These are phyloP conservation scores for Nanger granti DNA, from an alignment of 2,113 vertebrate species.

Conservation along the genomic window DNA sequence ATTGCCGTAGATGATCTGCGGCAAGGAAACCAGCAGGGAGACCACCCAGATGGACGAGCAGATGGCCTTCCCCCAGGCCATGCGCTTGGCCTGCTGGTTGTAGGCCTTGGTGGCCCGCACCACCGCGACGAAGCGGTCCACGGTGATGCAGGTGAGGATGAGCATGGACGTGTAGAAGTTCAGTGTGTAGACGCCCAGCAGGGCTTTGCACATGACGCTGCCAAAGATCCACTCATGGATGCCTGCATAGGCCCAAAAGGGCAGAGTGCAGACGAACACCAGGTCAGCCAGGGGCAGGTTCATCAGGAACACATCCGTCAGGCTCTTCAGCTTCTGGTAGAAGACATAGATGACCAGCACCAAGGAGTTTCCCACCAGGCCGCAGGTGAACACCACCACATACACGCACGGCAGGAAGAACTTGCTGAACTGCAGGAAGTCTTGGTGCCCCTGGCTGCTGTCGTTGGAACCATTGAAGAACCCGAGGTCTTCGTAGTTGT, in stretches of 20 bases:
- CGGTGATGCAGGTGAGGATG: constrained; percentile 72
- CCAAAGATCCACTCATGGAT: constrained; percentile 67
- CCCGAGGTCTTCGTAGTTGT: accelerated
- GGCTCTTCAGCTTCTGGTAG: constrained; percentile 66
- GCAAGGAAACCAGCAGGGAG: constrained; percentile 64
- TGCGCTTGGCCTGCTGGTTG: constrained; percentile 37
- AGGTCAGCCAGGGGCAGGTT: constrained; percentile 76
- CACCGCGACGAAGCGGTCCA: constrained; percentile 71
- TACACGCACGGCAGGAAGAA: constrained; percentile 70
- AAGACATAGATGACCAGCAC: constrained; percentile 68
- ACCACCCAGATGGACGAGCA: constrained; percentile 62
- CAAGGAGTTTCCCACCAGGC: constrained; percentile 71
- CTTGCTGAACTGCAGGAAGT: constrained; percentile 39
- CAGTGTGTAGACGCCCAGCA: constrained; percentile 62
- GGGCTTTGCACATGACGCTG: neutral
- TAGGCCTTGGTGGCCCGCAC: constrained; percentile 69
- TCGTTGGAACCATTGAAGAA: neutral
- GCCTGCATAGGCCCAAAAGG: constrained; percentile 71
- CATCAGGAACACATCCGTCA: constrained; percentile 72
- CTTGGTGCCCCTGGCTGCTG: neutral
- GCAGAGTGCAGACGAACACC: constrained; percentile 73
- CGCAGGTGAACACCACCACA: constrained; percentile 57
- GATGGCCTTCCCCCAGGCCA: constrained; percentile 33
- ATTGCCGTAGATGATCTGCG: constrained; percentile 66
- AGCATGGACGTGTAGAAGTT: constrained; percentile 77